These are phyloP conservation scores for Graptemys geographica DNA, from an alignment of 2,797 vertebrate genomes.

Conservation along the genomic window DNA sequence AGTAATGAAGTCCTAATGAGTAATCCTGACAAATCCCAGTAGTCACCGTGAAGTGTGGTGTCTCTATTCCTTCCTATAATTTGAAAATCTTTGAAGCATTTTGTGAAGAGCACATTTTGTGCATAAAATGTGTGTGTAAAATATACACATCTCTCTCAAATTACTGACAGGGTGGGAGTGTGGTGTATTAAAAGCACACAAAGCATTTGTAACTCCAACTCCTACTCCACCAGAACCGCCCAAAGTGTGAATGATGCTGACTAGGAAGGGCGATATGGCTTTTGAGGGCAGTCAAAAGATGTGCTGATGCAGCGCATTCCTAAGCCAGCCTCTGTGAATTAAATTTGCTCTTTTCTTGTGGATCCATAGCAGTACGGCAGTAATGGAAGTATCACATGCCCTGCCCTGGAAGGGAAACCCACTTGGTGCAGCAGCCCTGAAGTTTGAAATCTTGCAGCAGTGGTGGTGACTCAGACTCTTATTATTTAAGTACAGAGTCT, in stretches of 20 bases:
- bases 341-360: no score
- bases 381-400: no score
- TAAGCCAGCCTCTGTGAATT: no score
- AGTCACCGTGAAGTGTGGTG: neutral
- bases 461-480: no score
- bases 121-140: neutral
- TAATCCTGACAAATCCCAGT: neutral
- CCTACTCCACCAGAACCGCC: neutral
- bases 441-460: no score
- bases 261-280: neutral
- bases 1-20: neutral
- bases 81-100: neutral
- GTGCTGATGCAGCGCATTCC: no score
- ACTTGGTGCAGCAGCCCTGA: no score
- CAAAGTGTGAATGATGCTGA: neutral
- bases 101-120: neutral
- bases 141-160: neutral
- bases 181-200: no score
- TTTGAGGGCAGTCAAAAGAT: neutral
- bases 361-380: no score
- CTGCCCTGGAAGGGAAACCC: no score
- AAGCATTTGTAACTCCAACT: neutral
- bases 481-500: no score
- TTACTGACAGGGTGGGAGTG: no score
- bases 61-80: neutral